Base-by-base conservation (phyloP, 1,140 invertebrate species). In the Eufriesea mexicana region DNA sequence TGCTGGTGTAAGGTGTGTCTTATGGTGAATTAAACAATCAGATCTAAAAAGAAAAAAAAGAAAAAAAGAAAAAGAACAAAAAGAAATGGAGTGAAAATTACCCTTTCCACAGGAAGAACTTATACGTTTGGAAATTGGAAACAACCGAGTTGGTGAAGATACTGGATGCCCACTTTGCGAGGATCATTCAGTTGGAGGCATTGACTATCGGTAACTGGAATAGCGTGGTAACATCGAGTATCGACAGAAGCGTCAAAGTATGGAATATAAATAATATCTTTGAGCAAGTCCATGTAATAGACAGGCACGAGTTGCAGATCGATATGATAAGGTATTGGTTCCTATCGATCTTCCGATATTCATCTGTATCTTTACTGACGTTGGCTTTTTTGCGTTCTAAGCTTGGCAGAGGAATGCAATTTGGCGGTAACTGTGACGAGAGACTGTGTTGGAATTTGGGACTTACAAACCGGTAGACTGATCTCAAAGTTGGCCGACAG, bases 251-350 rank as follows among this genome's bases (percentile, higher is more conserved):
- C 1, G 98, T 99, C 1, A 99, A 99, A 95, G 98, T 99, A 0
- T 99, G 99, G 99, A 99, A 99, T 93, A 99, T 99, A 81, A 99
- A 99, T 91, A 99, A 99, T 91, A 99, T 99, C 89, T 98, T 99
- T 91, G 98, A 99, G 92, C 98, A 99, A 95, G 98, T 99, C 7
- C 98, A 99, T 92, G 97, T 98, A 25, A 98, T 99, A 84, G 98
- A 99, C 91, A 95, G 98, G 67, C 98, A 99, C 92, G 99, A 99
- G 92, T 94, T 99, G 70, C 98, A 98, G 89, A 98, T 99, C 78
- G 98, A 99, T 93, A 96, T 97, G 42, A 97, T 99, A 42, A 96
- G 97, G 97, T 97, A 93, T 76, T 89, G 25, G 68, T 62, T 42
- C n/a, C n/a, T 25, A 45, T 45, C 7, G 12, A n/a, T 0, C 45